Conservation (phyloP, 92 coral and sea anemone genomes). For the Montipora capitata region DNA sequence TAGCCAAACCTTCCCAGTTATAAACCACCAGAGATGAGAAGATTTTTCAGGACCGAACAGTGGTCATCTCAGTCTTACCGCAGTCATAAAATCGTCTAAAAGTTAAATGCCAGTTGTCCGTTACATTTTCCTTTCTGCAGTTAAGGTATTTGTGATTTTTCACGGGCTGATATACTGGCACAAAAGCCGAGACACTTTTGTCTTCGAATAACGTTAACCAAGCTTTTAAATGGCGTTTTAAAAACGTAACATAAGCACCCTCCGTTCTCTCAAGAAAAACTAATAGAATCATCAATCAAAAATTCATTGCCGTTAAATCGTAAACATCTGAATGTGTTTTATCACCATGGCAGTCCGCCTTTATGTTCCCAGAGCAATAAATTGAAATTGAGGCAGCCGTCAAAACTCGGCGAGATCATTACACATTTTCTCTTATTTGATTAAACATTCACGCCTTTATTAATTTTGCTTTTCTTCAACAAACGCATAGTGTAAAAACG, state of each 20-base stretch:
- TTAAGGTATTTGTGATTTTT: background rate
- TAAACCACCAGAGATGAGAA: background rate
- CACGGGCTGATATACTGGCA: background rate
- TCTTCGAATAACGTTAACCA: background rate
- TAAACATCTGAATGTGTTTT: background rate
- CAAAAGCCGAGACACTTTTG: background rate
- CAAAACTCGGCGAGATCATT: background rate
- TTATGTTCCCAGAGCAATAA: background rate
- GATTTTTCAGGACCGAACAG: background rate
- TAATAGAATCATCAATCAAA: too few species aligned
- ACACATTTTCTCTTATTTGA: background rate
- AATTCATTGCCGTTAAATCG: background rate
- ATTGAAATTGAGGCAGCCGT: background rate
- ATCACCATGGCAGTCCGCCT: background rate
- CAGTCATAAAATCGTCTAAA: too few species aligned
- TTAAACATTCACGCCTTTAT: conserved; percentile 8
- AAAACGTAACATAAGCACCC: too few species aligned
- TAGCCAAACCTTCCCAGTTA: too few species aligned
- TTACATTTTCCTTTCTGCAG: background rate
- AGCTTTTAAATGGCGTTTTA: background rate
- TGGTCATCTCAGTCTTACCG: too few species aligned
- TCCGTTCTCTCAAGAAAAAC: too few species aligned
- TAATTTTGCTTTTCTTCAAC: background rate
- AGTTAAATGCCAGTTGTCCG: background rate
- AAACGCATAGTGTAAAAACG: background rate